Percentiles rank a stretch among this genome's conserved stretches.
phyloP scores from a whole-genome alignment of 1,140 invertebrate species.

The Pogonomyrmex barbatus region DNA sequence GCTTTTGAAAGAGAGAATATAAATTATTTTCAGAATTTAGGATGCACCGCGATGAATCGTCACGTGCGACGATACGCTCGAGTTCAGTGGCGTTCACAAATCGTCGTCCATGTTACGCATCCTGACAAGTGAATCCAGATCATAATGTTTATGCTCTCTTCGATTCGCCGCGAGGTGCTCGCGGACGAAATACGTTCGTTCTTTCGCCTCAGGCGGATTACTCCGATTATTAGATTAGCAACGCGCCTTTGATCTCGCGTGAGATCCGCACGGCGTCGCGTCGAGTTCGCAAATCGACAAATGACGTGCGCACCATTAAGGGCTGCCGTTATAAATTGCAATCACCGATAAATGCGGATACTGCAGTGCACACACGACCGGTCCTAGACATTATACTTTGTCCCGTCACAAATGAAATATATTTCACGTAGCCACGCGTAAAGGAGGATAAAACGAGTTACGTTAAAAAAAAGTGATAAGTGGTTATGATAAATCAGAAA shows the following conservation, averaged over 20 bases:
- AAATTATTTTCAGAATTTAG: neutral
- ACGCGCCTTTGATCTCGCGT: constrained; percentile 72
- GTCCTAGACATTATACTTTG: constrained; percentile 56
- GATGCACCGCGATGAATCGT: neutral
- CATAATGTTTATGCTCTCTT: constrained; percentile 60
- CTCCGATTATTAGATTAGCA: constrained; percentile 70
- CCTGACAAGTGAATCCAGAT: constrained; percentile 47
- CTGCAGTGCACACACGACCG: constrained; percentile 38
- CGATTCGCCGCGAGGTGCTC: constrained; percentile 24
- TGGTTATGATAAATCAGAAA: neutral
- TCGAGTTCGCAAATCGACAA: constrained; percentile 55
- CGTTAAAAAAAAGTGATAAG: constrained; percentile 2
- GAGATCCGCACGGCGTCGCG: constrained; percentile 18
- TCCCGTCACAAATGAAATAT: constrained; percentile 37
- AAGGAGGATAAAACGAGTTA: constrained; percentile 48
- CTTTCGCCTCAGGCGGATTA: constrained; percentile 45
- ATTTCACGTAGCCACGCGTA: constrained; percentile 46
- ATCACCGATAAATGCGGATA: constrained; percentile 70
- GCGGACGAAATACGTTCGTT: constrained; percentile 60
- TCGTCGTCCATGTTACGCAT: neutral
- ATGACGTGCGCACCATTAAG: constrained; percentile 68
- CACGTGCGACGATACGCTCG: neutral
- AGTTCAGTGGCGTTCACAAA: neutral
- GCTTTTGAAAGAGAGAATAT: neutral
- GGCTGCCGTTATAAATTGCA: constrained; percentile 74